phyloP scores from a whole-genome alignment of 2,888 invertebrate species.

The Nomada fabriciana region DNA sequence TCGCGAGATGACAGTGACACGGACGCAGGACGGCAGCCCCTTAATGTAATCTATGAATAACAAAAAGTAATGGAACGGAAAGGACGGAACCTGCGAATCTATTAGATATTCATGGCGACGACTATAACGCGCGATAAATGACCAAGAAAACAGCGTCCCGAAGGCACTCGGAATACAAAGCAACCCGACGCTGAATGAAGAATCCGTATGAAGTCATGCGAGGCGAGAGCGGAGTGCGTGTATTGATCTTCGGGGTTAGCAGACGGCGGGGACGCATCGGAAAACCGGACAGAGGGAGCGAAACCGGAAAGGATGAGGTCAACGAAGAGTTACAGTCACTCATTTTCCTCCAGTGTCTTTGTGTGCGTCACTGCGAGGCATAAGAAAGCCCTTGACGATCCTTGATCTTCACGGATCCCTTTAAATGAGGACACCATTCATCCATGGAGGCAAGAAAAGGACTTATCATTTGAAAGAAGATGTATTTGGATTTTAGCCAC shows the following conservation, averaged over 20 bases:
- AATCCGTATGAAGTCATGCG: constrained; percentile 58
- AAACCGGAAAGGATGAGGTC: constrained; percentile 55
- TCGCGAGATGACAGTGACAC: background rate
- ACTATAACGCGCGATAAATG: constrained; percentile 57
- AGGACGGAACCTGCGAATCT: constrained; percentile 20
- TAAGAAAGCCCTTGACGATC: constrained; percentile 34
- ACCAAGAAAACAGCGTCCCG: constrained; percentile 53
- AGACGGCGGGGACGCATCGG: constrained; percentile 51
- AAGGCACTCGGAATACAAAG: constrained; percentile 49
- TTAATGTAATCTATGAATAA: constrained; percentile 32
- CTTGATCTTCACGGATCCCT: constrained; percentile 13
- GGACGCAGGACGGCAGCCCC: background rate
- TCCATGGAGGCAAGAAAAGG: no score
- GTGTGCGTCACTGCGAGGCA: constrained; percentile 1
- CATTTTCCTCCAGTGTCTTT: constrained; percentile 39
- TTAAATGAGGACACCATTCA: no score
- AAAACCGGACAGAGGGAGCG: constrained; percentile 36
- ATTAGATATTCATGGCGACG: constrained; percentile 59
- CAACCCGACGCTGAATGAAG: constrained; percentile 51
- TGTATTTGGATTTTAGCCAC: no score
- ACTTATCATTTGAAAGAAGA: no score
- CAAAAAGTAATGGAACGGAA: constrained; percentile 49
- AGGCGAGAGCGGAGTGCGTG: constrained; percentile 68
- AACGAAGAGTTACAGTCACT: constrained; percentile 56
- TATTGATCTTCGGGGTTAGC: constrained; percentile 74